Conservation (phyloP, 92 coral and sea anemone genomes). For the Virgularia gustaviana region DNA sequence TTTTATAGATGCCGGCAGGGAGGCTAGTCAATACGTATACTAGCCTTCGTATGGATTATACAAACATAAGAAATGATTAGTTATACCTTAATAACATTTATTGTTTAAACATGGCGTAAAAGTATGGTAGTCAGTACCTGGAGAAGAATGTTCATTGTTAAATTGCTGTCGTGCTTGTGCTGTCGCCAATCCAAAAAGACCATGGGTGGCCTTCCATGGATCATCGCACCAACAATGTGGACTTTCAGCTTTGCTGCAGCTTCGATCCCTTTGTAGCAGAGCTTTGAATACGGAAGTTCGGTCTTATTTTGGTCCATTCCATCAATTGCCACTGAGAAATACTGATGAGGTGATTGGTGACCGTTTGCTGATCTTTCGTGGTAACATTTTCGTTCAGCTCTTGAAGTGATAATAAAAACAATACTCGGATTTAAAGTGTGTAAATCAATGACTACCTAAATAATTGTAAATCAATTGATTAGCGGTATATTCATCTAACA, state of each 20-base stretch:
- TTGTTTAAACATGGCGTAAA: not conserved
- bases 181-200: conserved; percentile 50
- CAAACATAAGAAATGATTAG: not conserved
- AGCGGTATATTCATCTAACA: too few species aligned
- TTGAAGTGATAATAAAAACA: too few species aligned
- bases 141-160: conserved; percentile 47
- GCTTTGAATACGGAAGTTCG: conserved; percentile 48
- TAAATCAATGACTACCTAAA: too few species aligned
- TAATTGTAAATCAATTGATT: too few species aligned
- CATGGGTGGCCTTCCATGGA: conserved; percentile 55
- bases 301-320: conserved; percentile 64
- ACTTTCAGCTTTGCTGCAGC: conserved; percentile 46
- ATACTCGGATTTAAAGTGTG: too few species aligned
- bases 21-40: too few species aligned
- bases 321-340: conserved; percentile 49
- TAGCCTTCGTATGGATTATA: not conserved
- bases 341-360: conserved; percentile 49
- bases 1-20: too few species aligned
- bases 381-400: too few species aligned
- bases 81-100: not conserved
- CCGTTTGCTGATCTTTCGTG: too few species aligned
- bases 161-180: conserved; percentile 45
- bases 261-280: conserved; percentile 29
- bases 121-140: conserved; percentile 59
- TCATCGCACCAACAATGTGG: conserved; percentile 53